Conservation (phyloP, 1,140 invertebrate genomes). For the Goniozus legneri region DNA sequence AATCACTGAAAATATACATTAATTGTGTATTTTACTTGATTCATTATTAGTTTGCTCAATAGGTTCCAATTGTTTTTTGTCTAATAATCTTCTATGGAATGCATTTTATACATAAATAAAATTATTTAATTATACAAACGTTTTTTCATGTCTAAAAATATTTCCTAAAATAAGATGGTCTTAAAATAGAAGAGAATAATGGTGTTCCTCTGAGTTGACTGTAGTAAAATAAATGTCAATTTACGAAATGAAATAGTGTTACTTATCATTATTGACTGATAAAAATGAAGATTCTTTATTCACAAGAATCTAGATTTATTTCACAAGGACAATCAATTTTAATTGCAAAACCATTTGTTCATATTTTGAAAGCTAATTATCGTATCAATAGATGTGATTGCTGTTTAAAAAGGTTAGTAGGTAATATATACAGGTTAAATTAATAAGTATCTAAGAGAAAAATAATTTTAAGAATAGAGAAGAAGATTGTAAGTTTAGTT, state of each 20-base stretch:
- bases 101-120: no score
- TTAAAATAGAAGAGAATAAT: slow-evolving; percentile 15
- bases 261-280: no score
- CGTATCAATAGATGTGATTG: slow-evolving; percentile 58
- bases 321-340: slow-evolving; percentile 35
- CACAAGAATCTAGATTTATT: slow-evolving; percentile 9
- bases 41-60: not conserved
- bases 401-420: slow-evolving; percentile 58
- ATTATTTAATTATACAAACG: slow-evolving; percentile 5
- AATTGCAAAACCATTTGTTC: slow-evolving; percentile 59
- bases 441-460: not conserved
- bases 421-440: no score
- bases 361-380: slow-evolving; percentile 55
- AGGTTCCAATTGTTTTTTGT: no score
- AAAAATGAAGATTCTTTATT: no score
- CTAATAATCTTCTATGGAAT: no score
- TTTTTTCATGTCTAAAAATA: slow-evolving; percentile 18
- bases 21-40: not conserved
- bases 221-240: no score
- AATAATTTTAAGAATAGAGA: not conserved
- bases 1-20: not conserved
- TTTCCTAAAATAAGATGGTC: slow-evolving; percentile 16
- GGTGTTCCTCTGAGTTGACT: no score
- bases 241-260: no score
- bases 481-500: slow-evolving; percentile 5